phyloP scores from a whole-genome alignment of 1,140 invertebrate genomes.

The Mylabris phalerata region DNA sequence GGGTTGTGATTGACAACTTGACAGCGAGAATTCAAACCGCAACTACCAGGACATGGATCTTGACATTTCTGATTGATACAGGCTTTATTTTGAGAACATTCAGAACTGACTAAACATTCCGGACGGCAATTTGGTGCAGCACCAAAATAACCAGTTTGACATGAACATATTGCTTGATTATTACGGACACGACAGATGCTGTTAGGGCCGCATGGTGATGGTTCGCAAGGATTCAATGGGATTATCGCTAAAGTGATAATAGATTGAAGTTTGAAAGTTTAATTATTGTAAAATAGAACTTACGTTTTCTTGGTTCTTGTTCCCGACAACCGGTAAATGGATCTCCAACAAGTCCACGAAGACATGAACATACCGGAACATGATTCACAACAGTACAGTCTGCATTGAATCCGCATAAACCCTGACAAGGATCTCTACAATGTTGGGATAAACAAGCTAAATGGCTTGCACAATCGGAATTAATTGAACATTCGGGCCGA shows the following conservation, averaged over 20 bases:
- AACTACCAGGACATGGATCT: conserved; percentile 74
- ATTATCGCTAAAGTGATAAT: conserved; percentile 16
- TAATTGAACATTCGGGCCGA: conserved; percentile 71
- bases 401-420: conserved; percentile 72
- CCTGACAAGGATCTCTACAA: conserved; percentile 79
- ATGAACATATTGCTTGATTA: conserved; percentile 70
- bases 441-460: conserved; percentile 77
- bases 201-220: conserved; percentile 74
- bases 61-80: conserved; percentile 75
- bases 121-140: conserved; percentile 69
- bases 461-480: conserved; percentile 70
- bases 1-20: conserved; percentile 78
- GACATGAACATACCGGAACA: conserved; percentile 70
- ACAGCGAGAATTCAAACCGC: conserved; percentile 70
- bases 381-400: conserved; percentile 75
- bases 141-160: conserved; percentile 66
- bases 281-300: conserved; percentile 10
- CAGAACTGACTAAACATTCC: conserved; percentile 71
- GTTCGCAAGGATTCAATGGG: conserved; percentile 63
- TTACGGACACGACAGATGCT: conserved; percentile 66
- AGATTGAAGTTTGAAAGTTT: not conserved
- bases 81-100: conserved; percentile 63
- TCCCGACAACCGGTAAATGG: conserved; percentile 71
- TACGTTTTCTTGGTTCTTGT: conserved; percentile 47
- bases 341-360: conserved; percentile 69